A percentile compares a stretch with the other conserved stretches of the same genome.
Evolutionary conservation across 1,140 invertebrate species (phyloP).

Genomic region (Ceratoteleas bidentatus): DNA sequence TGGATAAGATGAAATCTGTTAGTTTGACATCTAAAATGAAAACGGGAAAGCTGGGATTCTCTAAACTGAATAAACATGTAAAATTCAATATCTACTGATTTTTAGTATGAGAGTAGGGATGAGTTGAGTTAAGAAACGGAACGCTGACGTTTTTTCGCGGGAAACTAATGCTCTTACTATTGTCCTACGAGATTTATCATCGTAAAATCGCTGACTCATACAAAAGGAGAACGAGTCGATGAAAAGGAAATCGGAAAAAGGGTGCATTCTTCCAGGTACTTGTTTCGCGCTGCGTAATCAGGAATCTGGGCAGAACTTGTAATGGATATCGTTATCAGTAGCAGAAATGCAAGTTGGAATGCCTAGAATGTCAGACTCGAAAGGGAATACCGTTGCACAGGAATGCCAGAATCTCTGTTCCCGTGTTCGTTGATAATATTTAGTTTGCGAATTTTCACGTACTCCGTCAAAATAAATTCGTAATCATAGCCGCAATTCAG

Average conservation of each 20-base stretch:
- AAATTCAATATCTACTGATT: no score
- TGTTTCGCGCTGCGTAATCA: conserved; percentile 44
- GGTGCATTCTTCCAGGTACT: conserved; percentile 6
- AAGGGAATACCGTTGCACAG: conserved; percentile 39
- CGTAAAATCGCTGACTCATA: no score
- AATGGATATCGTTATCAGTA: conserved; percentile 65
- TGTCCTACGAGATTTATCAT: no score
- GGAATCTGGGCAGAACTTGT: conserved; percentile 50
- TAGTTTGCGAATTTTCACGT: conserved; percentile 38
- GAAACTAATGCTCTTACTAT: no score
- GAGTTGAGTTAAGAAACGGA: no score
- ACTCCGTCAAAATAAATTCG: conserved; percentile 27
- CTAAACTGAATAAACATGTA: no score
- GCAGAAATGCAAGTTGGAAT: conserved; percentile 55
- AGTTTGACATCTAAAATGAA: no score
- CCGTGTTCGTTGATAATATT: conserved; percentile 41
- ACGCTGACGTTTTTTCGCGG: no score
- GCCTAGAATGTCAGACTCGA: conserved; percentile 44
- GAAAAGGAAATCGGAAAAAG: conserved; percentile 5
- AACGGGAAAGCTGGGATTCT: no score
- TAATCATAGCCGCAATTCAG: background rate
- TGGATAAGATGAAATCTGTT: no score
- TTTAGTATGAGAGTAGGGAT: no score
- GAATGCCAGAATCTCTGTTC: conserved; percentile 35
- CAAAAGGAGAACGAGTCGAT: background rate